Evolutionary conservation across 2,888 invertebrate genomes (phyloP).

Genomic region (Cephus spinipes): DNA sequence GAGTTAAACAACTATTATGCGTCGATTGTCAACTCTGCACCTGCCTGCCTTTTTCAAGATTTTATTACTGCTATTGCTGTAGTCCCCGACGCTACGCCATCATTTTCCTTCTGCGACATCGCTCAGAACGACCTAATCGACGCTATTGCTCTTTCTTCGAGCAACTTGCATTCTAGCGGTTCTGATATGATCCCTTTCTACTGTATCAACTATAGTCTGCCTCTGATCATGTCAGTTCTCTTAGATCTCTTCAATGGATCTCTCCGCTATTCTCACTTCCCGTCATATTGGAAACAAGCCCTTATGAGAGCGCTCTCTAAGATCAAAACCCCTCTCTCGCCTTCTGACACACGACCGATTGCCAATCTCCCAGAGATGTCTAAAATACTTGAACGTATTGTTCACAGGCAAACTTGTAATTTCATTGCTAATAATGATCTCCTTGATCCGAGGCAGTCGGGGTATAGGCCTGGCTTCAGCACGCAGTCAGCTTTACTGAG

Average conservation of each 20-base stretch:
- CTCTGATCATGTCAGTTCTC: no score
- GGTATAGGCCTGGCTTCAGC: not conserved
- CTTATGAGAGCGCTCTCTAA: not conserved
- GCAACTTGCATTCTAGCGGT: no score
- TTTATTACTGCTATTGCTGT: no score
- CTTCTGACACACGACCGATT: conserved; percentile 4
- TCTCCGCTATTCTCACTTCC: not conserved
- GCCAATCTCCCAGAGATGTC: not conserved
- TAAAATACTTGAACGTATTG: not conserved
- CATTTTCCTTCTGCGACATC: no score
- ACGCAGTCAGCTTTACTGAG: not conserved
- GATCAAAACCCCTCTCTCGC: not conserved
- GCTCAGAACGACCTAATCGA: no score
- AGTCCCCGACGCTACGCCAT: no score
- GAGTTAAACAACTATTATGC: no score
- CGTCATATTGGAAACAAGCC: not conserved
- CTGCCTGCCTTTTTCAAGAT: no score
- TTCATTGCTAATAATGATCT: not conserved
- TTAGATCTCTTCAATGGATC: not conserved
- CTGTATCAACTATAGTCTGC: no score
- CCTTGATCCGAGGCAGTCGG: conserved; percentile 6
- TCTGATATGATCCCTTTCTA: no score
- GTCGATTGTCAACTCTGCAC: no score
- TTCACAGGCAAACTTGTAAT: not conserved
- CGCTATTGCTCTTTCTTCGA: no score